Evolutionary conservation across 2,888 invertebrate species (phyloP).

Genomic region (Amorpha juglandis): DNA sequence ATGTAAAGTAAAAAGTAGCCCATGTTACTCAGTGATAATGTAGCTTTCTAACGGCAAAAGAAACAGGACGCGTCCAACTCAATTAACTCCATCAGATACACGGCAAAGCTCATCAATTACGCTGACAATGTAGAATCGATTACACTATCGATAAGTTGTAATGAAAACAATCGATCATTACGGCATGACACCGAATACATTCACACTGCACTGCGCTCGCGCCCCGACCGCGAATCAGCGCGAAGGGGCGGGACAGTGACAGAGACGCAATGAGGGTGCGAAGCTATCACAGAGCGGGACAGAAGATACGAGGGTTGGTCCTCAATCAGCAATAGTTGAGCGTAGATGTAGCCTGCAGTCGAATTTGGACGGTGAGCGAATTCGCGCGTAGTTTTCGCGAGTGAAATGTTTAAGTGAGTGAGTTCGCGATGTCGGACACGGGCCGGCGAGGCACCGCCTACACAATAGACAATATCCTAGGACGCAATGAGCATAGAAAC

Average conservation of each 20-base stretch:
- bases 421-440: slow-evolving; percentile 51
- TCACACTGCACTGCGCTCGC: not conserved
- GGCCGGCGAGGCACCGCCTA: slow-evolving; percentile 71
- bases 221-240: slow-evolving; percentile 8
- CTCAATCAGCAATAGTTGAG: not conserved
- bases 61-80: not conserved
- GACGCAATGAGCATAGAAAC: slow-evolving; percentile 46
- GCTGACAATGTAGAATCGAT: slow-evolving; percentile 24
- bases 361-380: not conserved
- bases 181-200: not conserved
- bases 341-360: not conserved
- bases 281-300: slow-evolving; percentile 26
- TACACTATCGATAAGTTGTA: not conserved
- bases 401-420: slow-evolving; percentile 40
- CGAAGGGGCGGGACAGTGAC: not conserved
- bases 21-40: too few relatives aligned
- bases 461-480: slow-evolving; percentile 76
- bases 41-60: too few relatives aligned
- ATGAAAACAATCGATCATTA: slow-evolving; percentile 18
- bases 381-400: not conserved
- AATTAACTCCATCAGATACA: not conserved
- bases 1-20: too few relatives aligned
- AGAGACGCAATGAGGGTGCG: not conserved
- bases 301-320: slow-evolving; percentile 27
- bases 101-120: not conserved